Evolutionary conservation across 37 sponge, comb jelly and placozoan genomes (phyloP).

Genomic region (Axinella damicornis): DNA sequence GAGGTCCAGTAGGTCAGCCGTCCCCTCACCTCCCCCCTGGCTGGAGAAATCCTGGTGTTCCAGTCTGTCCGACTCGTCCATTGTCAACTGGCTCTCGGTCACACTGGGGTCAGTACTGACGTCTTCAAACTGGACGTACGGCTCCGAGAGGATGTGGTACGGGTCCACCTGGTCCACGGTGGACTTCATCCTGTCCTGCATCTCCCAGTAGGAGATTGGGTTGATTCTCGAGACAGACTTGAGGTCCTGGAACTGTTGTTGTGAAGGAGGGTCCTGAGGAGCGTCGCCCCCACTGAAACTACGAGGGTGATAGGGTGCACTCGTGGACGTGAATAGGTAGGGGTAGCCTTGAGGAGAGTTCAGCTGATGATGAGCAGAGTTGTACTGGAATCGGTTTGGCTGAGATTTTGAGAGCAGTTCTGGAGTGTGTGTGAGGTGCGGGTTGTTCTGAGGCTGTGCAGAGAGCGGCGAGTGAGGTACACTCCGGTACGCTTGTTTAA

Average conservation of each 20-base stretch:
- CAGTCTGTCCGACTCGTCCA: not conserved
- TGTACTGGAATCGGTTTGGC: too few relatives aligned
- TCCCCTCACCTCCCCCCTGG: slow-evolving; percentile 40
- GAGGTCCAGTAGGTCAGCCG: slow-evolving; percentile 5
- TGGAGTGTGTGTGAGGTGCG: too few relatives aligned
- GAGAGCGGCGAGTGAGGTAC: too few relatives aligned
- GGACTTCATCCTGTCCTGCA: slow-evolving; percentile 62
- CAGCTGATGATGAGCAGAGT: too few relatives aligned
- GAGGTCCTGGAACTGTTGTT: slow-evolving; percentile 44
- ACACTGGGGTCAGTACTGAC: slow-evolving; percentile 60
- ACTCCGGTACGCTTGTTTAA: too few relatives aligned
- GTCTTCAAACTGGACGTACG: slow-evolving; percentile 50
- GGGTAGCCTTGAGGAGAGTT: too few relatives aligned
- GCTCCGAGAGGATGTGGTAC: slow-evolving; percentile 53
- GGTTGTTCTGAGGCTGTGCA: too few relatives aligned
- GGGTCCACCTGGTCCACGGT: slow-evolving; percentile 78
- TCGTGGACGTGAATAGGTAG: not conserved
- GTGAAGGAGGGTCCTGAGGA: not conserved
- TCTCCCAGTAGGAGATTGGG: slow-evolving; percentile 86
- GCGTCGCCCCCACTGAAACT: slow-evolving; percentile 3
- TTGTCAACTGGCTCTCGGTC: slow-evolving; percentile 36
- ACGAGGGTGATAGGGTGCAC: not conserved
- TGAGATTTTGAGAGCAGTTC: too few relatives aligned
- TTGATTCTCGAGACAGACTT: slow-evolving; percentile 65
- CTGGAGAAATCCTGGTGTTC: slow-evolving; percentile 36